phyloP scores from a whole-genome alignment of 2,888 invertebrate genomes.

The Opisthograptis luteolata region DNA sequence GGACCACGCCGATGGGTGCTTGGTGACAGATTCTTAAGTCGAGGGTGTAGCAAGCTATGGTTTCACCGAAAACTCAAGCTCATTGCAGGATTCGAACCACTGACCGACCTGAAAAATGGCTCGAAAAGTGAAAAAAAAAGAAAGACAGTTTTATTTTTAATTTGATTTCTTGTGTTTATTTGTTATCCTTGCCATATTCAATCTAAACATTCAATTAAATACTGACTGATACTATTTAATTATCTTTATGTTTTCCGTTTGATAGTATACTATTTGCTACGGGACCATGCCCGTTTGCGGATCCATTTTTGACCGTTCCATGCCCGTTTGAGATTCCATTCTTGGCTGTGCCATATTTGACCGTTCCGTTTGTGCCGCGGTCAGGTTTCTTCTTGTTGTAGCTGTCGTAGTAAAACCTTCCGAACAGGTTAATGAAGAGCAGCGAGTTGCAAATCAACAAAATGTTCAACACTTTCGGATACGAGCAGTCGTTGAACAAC shows the following conservation, averaged over 20 bases:
- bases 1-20: no score
- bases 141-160: no score
- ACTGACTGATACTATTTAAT: background rate
- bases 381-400: conserved; percentile 5
- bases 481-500: conserved; percentile 14
- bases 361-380: background rate
- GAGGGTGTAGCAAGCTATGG: no score
- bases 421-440: conserved; percentile 17
- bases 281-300: background rate
- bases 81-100: no score
- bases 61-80: no score
- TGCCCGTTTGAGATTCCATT: conserved; percentile 3
- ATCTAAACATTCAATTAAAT: background rate
- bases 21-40: no score
- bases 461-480: background rate
- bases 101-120: no score
- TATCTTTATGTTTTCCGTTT: conserved; percentile 10
- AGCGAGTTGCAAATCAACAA: background rate
- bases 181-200: no score
- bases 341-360: conserved; percentile 2
- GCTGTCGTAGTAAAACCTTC: conserved; percentile 8
- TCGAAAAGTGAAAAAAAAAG: no score
- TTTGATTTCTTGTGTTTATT: no score
- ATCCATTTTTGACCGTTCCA: background rate
- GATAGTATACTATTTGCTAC: background rate